A percentile compares a stretch with the other conserved stretches of the same genome.
Conservation (phyloP, 2,888 invertebrate genomes). For the Noctua comes region DNA sequence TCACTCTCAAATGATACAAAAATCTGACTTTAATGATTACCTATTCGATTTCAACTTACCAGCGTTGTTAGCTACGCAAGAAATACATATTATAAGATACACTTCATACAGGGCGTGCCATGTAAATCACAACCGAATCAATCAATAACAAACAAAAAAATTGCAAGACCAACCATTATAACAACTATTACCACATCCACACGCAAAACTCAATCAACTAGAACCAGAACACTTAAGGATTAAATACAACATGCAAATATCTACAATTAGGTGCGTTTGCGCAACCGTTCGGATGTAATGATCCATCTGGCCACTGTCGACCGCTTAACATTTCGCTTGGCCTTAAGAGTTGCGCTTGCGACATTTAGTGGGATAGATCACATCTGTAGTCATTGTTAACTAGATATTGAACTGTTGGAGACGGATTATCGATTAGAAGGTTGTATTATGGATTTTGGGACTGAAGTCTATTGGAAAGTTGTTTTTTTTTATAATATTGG, state of each 20-base stretch:
- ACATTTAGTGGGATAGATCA: constrained; percentile 73
- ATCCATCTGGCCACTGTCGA: constrained; percentile 78
- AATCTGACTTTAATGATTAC: not conserved
- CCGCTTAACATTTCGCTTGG: constrained; percentile 87
- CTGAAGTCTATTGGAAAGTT: constrained; percentile 9
- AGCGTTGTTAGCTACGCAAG: not conserved
- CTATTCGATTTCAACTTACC: too few species aligned
- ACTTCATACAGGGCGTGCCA: not conserved
- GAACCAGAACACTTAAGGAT: constrained; percentile 66
- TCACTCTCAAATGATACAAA: not conserved
- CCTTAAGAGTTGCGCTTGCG: constrained; percentile 83
- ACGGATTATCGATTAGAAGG: constrained; percentile 49
- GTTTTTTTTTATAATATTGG: not conserved
- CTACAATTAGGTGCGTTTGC: constrained; percentile 69
- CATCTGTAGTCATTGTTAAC: constrained; percentile 69
- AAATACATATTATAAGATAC: not conserved
- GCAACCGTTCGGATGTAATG: constrained; percentile 73
- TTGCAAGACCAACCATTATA: constrained; percentile 19
- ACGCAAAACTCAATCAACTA: constrained; percentile 59
- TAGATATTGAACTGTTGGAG: constrained; percentile 40
- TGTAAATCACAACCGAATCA: not conserved
- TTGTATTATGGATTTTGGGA: constrained; percentile 16
- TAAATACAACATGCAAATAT: constrained; percentile 67
- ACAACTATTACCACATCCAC: constrained; percentile 44
- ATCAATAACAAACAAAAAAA: constrained; percentile 25